These are phyloP conservation scores for Neosilurus mollespiculum DNA, from an alignment of 2,797 vertebrate genomes.

Conservation along the genomic window DNA sequence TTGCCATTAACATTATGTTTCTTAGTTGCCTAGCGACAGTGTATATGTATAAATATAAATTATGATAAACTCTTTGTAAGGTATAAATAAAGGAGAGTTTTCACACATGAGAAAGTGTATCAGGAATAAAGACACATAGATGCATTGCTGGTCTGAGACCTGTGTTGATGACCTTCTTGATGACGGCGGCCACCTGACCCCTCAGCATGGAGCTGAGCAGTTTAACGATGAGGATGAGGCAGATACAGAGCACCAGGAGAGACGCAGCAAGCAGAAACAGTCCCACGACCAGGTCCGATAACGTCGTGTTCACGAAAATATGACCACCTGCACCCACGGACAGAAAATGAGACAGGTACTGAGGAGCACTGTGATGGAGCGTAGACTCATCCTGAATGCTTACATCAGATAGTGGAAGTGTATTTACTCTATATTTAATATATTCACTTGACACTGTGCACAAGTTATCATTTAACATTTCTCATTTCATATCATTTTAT, in stretches of 20 bases:
- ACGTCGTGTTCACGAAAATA: conserved; percentile 74
- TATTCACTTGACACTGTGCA: too few species aligned
- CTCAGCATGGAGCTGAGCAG: conserved; percentile 90
- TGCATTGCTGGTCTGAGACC: conserved; percentile 66
- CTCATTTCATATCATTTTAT: too few species aligned
- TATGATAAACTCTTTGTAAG: neutral
- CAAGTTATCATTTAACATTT: too few species aligned
- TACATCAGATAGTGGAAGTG: neutral
- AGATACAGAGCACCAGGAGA: conserved; percentile 84
- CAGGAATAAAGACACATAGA: neutral
- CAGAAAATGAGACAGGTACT: neutral
- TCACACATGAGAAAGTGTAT: neutral
- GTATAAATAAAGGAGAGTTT: neutral
- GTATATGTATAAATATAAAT: neutral
- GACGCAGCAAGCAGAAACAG: conserved; percentile 86
- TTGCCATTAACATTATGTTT: neutral
- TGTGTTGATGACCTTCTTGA: conserved; percentile 92
- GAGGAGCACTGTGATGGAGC: neutral
- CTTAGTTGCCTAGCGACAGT: neutral
- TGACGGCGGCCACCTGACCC: conserved; percentile 86
- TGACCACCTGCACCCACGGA: conserved; percentile 76
- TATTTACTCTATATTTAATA: too few species aligned
- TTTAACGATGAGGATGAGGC: conserved; percentile 88
- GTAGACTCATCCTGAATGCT: neutral
- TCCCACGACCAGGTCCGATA: conserved; percentile 83